Conservation (phyloP, 2,797 vertebrate species). For the Centroberyx gerrardi region DNA sequence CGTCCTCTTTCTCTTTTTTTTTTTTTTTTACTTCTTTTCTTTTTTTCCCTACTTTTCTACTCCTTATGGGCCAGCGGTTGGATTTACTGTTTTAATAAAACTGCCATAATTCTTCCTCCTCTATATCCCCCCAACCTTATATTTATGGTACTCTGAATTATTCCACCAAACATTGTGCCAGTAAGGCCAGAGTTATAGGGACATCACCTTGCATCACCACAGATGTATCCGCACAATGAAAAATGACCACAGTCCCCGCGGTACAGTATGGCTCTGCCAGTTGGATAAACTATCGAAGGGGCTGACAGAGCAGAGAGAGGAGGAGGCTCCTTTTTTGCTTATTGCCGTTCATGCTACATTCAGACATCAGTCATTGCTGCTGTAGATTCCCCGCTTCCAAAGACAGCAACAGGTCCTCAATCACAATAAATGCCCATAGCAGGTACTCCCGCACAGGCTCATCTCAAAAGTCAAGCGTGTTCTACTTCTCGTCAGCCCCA, state of each 20-base stretch:
- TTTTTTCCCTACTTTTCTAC: slow-evolving; percentile 7
- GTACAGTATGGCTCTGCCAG: slow-evolving; percentile 30
- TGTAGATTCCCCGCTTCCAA: slow-evolving; percentile 32
- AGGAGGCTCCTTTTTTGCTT: slow-evolving; percentile 32
- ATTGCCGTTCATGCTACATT: slow-evolving; percentile 53
- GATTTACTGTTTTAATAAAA: slow-evolving; percentile 85
- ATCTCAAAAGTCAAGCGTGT: slow-evolving; percentile 46
- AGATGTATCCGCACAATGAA: slow-evolving; percentile 78
- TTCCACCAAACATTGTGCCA: slow-evolving; percentile 75
- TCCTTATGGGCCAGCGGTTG: slow-evolving; percentile 42
- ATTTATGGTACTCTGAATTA: slow-evolving; percentile 81
- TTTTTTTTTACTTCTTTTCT: slow-evolving; percentile 2
- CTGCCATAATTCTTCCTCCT: slow-evolving; percentile 68
- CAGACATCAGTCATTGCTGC: slow-evolving; percentile 57
- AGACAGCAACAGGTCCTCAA: slow-evolving; percentile 60
- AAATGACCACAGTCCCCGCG: slow-evolving; percentile 55
- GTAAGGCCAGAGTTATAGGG: slow-evolving; percentile 75
- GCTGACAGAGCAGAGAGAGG: slow-evolving; percentile 21
- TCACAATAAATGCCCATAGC: slow-evolving; percentile 61
- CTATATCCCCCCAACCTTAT: slow-evolving; percentile 50
- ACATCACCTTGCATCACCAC: slow-evolving; percentile 70
- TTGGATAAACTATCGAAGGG: slow-evolving; percentile 66
- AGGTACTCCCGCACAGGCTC: slow-evolving; percentile 56
- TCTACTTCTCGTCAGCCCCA: slow-evolving; percentile 14
- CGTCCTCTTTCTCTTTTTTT: slow-evolving; percentile 11